phyloP scores from a whole-genome alignment of 2,113 vertebrate species.

The Ascaphus truei region DNA sequence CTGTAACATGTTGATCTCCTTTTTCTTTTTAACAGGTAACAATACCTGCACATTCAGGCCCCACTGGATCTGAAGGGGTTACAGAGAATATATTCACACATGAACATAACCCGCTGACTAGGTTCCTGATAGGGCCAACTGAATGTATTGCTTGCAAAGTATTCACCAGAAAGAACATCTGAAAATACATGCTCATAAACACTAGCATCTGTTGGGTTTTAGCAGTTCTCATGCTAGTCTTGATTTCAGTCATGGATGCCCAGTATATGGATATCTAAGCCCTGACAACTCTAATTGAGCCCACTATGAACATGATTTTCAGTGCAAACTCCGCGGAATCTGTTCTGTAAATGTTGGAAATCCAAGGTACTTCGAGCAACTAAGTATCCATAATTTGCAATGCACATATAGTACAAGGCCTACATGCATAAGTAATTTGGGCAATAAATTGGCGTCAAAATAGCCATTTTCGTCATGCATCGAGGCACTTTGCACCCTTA shows the following conservation, averaged over 20 bases:
- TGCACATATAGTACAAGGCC: too few species aligned
- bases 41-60: neutral
- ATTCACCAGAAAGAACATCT: slow-evolving; percentile 28
- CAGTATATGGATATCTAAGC: slow-evolving; percentile 55
- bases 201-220: slow-evolving; percentile 34
- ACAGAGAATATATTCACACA: slow-evolving; percentile 1
- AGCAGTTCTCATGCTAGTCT: slow-evolving; percentile 27
- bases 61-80: neutral
- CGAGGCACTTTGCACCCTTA: too few species aligned
- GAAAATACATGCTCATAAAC: slow-evolving; percentile 33
- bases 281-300: slow-evolving; percentile 38
- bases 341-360: too few species aligned
- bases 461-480: too few species aligned
- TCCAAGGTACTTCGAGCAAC: too few species aligned
- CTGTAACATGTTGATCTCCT: too few species aligned
- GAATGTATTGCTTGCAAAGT: slow-evolving; percentile 23
- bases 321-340: too few species aligned
- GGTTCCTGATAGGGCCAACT: slow-evolving; percentile 15
- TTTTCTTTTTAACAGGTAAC: neutral
- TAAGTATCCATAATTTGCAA: too few species aligned
- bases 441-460: too few species aligned
- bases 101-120: slow-evolving; percentile 16
- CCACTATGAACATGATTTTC: neutral
- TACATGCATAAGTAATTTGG: too few species aligned
- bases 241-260: slow-evolving; percentile 24